A percentile compares a stretch with the other conserved stretches of the same genome.
Conservation (phyloP, 2,888 invertebrate species). For the Aromia moschata region DNA sequence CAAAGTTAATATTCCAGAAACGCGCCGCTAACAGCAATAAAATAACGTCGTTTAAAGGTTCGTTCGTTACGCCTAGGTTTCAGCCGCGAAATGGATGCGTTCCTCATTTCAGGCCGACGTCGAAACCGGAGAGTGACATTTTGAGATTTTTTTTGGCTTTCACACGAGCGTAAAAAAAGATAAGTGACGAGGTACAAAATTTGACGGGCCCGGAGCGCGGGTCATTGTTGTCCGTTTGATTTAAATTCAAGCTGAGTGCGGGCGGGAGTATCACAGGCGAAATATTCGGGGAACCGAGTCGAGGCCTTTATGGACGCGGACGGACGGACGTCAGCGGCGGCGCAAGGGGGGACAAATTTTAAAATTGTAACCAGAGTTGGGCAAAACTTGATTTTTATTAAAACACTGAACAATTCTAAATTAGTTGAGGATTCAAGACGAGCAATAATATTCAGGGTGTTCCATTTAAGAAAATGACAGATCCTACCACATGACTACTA, state of each 20-base stretch:
- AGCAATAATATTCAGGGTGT: too few relatives aligned
- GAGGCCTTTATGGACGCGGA: too few relatives aligned
- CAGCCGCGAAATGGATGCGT: constrained; percentile 26
- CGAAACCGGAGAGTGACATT: constrained; percentile 42
- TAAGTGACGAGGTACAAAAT: constrained; percentile 38
- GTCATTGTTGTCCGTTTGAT: constrained; percentile 48
- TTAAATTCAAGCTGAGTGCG: constrained; percentile 55
- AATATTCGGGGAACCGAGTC: constrained; percentile 44
- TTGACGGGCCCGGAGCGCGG: constrained; percentile 40
- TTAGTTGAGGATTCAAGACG: too few relatives aligned
- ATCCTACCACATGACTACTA: too few relatives aligned
- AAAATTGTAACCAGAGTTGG: too few relatives aligned
- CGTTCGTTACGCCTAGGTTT: constrained; percentile 17
- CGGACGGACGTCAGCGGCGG: too few relatives aligned
- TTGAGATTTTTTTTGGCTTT: constrained; percentile 43
- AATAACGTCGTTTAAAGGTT: constrained; percentile 29
- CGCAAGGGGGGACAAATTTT: too few relatives aligned
- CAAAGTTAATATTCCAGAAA: constrained; percentile 12
- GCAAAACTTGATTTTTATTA: too few relatives aligned
- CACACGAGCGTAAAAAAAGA: constrained; percentile 45
- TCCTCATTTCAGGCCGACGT: constrained; percentile 36
- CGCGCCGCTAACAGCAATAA: constrained; percentile 22
- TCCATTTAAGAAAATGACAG: too few relatives aligned
- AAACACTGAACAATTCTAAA: too few relatives aligned
- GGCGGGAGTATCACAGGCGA: constrained; percentile 49